Evolutionary conservation across 1,140 invertebrate species (phyloP), one percentile per base, ranked within the genome.

Genomic region (Frieseomelitta varia): DNA sequence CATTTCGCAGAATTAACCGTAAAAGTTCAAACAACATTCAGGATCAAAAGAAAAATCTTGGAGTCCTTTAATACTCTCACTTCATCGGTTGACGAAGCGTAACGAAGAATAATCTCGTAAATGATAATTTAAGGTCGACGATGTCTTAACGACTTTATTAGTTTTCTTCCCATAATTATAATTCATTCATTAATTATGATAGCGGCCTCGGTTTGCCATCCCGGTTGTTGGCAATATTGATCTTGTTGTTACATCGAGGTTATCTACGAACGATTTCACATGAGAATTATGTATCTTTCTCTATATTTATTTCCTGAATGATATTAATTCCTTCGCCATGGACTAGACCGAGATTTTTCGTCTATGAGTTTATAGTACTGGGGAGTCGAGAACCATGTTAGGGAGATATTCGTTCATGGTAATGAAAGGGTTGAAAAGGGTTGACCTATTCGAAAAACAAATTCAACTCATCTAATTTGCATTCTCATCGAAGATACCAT

Each of bases 121-220:
- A 71, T 19, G 58, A 75, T 65, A 34, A 75, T 81, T 74, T 73
- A 30, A 81, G 47, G 15, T 12, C 21, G 56, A 21, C 71, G 47
- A 65, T 34, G 58, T 81, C 71, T 74, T 24, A 65, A 75, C 79
- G 56, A 65, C 58, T 75, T 81, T 74, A 75, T 81, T 55, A 81
- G 71, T 30, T 69, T n/a, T 63, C 71, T 65, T 75, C 24, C 71
- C 47, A 34, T 75, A 63, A 81, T 81, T 75, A 81, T 53, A 39
- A 55, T 27, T 15, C 14, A 0, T 39, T 75, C 47, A 65, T 81
- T 75, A 81, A 74, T 75, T 21, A 39, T 10, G 53, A 61, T 80
- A 72, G 19, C 17, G 10, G 58, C 14, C 27, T 63, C 27, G 65
- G 30, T 55, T n/a, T 27, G 27, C 30, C 63, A 34, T 47, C 47